Percentiles rank a stretch among this genome's conserved stretches.
These are phyloP conservation scores for Venustoraphidia nigricollis DNA, from an alignment of 2,888 invertebrate species.

Conservation along the genomic window DNA sequence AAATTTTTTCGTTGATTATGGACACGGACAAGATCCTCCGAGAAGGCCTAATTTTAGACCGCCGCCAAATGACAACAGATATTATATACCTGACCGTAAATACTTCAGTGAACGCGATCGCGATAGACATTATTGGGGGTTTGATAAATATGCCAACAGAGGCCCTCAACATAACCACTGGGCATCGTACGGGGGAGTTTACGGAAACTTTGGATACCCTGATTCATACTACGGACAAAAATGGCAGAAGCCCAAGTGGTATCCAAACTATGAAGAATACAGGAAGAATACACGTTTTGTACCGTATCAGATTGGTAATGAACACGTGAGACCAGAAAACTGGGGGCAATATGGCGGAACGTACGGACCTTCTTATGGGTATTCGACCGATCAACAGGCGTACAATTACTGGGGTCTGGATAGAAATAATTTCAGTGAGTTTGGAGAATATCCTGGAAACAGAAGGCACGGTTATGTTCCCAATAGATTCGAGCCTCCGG, in stretches of 20 bases:
- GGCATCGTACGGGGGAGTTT: constrained; percentile 45
- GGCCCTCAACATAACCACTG: constrained; percentile 32
- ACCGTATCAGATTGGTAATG: constrained; percentile 14
- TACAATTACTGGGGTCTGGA: constrained; percentile 36
- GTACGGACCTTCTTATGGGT: constrained; percentile 16
- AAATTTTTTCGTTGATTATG: constrained; percentile 2
- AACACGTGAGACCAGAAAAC: constrained; percentile 21
- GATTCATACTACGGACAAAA: constrained; percentile 9
- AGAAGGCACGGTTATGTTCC: background rate
- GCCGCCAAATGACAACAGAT: background rate
- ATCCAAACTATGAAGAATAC: constrained; percentile 4
- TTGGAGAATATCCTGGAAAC: constrained; percentile 2
- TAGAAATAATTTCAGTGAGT: constrained; percentile 18
- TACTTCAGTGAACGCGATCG: constrained; percentile 16
- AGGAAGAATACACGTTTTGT: constrained; percentile 5
- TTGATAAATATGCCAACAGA: constrained; percentile 20
- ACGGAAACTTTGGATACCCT: constrained; percentile 27
- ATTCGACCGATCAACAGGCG: constrained; percentile 10
- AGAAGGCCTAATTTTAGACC: background rate
- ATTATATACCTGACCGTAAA: constrained; percentile 12
- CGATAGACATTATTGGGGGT: constrained; percentile 19
- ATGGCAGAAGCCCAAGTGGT: background rate
- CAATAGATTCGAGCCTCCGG: constrained; percentile 3
- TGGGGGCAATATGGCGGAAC: constrained; percentile 26
- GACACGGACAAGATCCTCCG: background rate